These are phyloP conservation scores for Vidua chalybeata DNA, from an alignment of 2,113 vertebrate species.

Conservation along the genomic window DNA sequence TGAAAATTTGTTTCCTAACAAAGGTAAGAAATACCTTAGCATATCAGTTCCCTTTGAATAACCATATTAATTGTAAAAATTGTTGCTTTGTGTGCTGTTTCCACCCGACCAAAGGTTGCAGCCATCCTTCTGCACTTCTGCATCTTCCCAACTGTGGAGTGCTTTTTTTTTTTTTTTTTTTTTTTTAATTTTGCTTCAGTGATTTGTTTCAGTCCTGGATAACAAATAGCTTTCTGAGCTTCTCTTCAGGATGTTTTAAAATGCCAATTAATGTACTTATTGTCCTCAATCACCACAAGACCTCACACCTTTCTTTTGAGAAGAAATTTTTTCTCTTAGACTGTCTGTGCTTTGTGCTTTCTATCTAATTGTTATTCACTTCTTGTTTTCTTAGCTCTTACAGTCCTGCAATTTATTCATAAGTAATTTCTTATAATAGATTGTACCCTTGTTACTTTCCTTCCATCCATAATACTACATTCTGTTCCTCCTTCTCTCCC, in stretches of 20 bases:
- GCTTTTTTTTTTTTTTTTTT: neutral
- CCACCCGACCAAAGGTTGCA: neutral
- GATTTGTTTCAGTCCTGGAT: neutral
- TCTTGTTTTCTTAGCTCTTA: conserved; percentile 35
- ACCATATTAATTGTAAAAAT: neutral
- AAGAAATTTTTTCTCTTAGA: neutral
- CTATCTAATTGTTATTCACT: conserved; percentile 29
- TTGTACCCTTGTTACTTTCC: conserved; percentile 23
- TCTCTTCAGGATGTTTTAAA: neutral
- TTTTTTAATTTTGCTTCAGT: neutral
- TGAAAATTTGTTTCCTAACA: neutral
- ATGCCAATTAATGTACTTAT: neutral
- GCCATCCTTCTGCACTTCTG: neutral
- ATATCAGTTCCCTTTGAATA: conserved; percentile 4
- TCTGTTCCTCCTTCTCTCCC: neutral
- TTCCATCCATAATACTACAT: conserved; percentile 7
- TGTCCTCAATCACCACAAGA: neutral
- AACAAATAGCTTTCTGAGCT: neutral
- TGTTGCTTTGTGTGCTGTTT: neutral
- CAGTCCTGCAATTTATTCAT: conserved; percentile 22
- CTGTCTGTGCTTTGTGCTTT: neutral
- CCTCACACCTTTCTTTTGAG: neutral
- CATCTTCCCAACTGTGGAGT: neutral
- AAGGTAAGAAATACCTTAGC: neutral
- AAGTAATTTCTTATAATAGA: conserved; percentile 55